Percentiles rank a stretch among this genome's conserved stretches.
These are phyloP conservation scores for Argynnis bischoffii DNA, from an alignment of 2,888 invertebrate species.

Conservation along the genomic window DNA sequence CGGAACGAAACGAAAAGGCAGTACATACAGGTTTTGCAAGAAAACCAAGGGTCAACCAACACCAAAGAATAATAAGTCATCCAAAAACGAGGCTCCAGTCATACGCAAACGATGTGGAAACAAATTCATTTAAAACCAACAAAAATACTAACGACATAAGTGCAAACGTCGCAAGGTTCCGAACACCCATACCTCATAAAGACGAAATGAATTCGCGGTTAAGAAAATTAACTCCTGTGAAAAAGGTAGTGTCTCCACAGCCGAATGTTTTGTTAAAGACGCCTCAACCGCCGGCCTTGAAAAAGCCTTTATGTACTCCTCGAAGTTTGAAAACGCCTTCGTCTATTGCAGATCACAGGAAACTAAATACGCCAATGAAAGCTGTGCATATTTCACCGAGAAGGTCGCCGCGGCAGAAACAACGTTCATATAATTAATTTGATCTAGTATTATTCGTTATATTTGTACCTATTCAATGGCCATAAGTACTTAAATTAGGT, in stretches of 20 bases:
- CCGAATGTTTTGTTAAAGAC: conserved; percentile 51
- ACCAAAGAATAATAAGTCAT: conserved; percentile 55
- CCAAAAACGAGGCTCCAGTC: conserved; percentile 53
- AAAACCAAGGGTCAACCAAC: conserved; percentile 63
- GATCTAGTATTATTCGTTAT: conserved; percentile 14
- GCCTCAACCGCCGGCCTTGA: conserved; percentile 81
- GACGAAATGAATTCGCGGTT: conserved; percentile 55
- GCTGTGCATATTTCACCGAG: conserved; percentile 73
- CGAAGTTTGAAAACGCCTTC: conserved; percentile 78
- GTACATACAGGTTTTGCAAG: conserved; percentile 68
- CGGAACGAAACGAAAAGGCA: conserved; percentile 63
- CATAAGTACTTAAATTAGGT: conserved; percentile 35
- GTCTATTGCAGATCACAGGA: conserved; percentile 64
- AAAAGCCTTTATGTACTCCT: conserved; percentile 82
- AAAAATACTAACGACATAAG: background rate
- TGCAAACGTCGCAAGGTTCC: conserved; percentile 17
- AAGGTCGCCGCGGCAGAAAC: conserved; percentile 67
- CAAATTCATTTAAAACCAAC: conserved; percentile 2
- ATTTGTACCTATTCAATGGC: conserved; percentile 12
- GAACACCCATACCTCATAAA: conserved; percentile 42
- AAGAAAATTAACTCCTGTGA: conserved; percentile 62
- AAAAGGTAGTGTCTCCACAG: conserved; percentile 65
- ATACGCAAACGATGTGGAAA: conserved; percentile 27
- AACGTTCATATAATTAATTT: conserved; percentile 32
- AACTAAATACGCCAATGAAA: conserved; percentile 83